Percentiles rank a stretch among this genome's conserved stretches.
These are phyloP conservation scores for Zygogramma bicolorata DNA, from an alignment of 2,888 invertebrate genomes.

Conservation along the genomic window DNA sequence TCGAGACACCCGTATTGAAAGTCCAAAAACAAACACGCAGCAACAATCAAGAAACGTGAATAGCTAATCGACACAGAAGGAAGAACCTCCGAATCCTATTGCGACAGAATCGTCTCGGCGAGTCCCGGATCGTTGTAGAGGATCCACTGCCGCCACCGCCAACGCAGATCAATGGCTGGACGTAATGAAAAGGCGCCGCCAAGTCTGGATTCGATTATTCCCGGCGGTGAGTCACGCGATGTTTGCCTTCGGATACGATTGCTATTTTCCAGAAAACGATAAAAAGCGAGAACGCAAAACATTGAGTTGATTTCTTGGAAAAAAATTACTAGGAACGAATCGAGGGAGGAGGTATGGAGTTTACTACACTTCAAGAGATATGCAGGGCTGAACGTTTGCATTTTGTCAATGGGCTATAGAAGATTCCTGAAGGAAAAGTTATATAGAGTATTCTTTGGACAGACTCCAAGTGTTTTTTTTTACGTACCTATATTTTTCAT, in stretches of 20 bases:
- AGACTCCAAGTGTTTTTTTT: no score
- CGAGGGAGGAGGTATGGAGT: neutral
- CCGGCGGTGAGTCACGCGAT: slow-evolving; percentile 48
- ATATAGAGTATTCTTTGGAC: no score
- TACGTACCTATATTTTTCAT: no score
- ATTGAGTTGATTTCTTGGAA: slow-evolving; percentile 17
- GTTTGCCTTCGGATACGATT: slow-evolving; percentile 39
- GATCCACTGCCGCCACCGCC: neutral
- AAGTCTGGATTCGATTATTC: slow-evolving; percentile 53
- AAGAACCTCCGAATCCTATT: slow-evolving; percentile 23
- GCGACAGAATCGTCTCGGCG: slow-evolving; percentile 20
- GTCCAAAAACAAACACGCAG: neutral
- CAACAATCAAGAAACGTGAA: neutral
- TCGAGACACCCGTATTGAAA: neutral
- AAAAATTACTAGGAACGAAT: neutral
- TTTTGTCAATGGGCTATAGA: no score
- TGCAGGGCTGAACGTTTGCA: no score
- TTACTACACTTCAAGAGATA: no score
- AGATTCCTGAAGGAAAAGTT: no score
- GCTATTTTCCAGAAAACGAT: slow-evolving; percentile 32
- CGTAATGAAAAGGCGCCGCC: slow-evolving; percentile 48
- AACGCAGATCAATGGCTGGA: slow-evolving; percentile 42
- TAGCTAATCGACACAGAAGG: slow-evolving; percentile 15
- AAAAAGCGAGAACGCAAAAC: slow-evolving; percentile 26
- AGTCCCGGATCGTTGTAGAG: slow-evolving; percentile 3